Conservation (phyloP, 2,113 vertebrate genomes). For the Odobenus rosmarus region DNA sequence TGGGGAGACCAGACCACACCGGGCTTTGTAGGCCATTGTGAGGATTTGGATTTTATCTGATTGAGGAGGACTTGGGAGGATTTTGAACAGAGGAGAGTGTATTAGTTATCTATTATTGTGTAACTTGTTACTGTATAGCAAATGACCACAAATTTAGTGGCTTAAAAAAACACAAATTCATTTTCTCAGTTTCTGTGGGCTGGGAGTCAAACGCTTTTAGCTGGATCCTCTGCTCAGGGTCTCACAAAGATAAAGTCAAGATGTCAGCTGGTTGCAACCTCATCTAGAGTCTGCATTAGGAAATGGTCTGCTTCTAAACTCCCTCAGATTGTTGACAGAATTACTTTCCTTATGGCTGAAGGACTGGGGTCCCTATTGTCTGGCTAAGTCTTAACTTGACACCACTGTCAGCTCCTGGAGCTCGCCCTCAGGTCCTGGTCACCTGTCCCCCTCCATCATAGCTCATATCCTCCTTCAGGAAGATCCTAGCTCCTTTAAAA, state of each 20-base stretch:
- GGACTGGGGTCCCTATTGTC: neutral
- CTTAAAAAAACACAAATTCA: neutral
- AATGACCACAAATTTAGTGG: neutral
- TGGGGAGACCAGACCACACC: neutral
- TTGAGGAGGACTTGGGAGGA: neutral
- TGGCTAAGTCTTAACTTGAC: neutral
- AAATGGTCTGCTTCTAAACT: neutral
- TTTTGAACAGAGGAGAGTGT: neutral
- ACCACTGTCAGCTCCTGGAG: neutral
- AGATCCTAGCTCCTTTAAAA: neutral
- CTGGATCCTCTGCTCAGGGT: neutral
- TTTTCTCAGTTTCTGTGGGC: neutral
- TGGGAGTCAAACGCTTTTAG: neutral
- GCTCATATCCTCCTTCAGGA: neutral
- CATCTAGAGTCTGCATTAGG: neutral
- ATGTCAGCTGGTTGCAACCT: neutral
- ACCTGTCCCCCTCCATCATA: accelerated
- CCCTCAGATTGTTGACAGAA: neutral
- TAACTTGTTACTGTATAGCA: neutral
- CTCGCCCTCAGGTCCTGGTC: neutral
- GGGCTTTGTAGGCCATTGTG: accelerated
- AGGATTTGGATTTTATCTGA: neutral
- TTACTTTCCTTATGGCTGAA: neutral
- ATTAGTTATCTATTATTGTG: neutral
- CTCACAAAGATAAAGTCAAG: neutral